phyloP scores from a whole-genome alignment of 2,797 vertebrate species.

The Todus mexicanus region DNA sequence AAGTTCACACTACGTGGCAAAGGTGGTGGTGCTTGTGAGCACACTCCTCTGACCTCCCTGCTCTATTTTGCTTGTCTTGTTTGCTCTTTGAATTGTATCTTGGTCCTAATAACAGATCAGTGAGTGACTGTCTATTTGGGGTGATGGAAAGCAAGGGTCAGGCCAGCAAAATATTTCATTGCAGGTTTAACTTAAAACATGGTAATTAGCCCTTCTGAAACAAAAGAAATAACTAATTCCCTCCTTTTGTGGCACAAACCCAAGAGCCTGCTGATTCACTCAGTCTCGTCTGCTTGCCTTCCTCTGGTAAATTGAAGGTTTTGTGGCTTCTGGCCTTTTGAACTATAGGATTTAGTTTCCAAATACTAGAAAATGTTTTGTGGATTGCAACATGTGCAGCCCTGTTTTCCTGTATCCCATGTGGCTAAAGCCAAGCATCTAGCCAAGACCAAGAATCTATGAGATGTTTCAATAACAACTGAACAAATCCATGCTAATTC shows the following conservation, averaged over 20 bases:
- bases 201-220: background rate
- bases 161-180: background rate
- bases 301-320: background rate
- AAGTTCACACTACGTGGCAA: background rate
- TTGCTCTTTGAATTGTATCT: background rate
- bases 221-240: background rate
- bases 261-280: background rate
- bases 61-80: background rate
- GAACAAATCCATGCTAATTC: slow-evolving; percentile 37
- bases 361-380: slow-evolving; percentile 12
- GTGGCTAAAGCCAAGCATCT: background rate
- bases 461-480: background rate
- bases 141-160: background rate
- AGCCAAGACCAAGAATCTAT: background rate
- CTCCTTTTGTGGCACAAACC: background rate
- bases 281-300: background rate
- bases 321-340: slow-evolving; percentile 12
- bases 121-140: background rate
- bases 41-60: background rate
- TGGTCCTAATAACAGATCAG: background rate
- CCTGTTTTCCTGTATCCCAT: background rate
- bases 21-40: background rate
- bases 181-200: background rate
- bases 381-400: background rate
- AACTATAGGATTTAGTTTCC: background rate